Conservation (phyloP, 2,888 invertebrate species). For the Caenorhabditis afra region DNA sequence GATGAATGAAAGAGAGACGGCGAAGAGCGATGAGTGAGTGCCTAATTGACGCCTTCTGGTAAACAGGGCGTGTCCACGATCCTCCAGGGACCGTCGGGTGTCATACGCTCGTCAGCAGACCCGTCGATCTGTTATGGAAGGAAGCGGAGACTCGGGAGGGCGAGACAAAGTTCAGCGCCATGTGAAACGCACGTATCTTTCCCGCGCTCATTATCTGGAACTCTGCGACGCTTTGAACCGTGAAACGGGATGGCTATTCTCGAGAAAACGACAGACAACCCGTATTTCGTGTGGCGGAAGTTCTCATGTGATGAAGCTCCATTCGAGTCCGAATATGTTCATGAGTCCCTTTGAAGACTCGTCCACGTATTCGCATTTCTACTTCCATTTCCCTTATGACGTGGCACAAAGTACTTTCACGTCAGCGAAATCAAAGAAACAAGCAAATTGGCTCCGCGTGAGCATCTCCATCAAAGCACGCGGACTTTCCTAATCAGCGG, state of each 20-base stretch:
- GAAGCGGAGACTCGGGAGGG: neutral
- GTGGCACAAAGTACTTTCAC: too few species aligned
- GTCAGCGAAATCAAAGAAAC: too few species aligned
- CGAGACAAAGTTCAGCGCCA: neutral
- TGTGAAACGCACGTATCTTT: slow-evolving; percentile 23
- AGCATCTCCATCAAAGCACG: too few species aligned
- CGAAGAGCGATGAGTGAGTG: neutral
- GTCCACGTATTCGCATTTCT: too few species aligned
- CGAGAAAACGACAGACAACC: too few species aligned
- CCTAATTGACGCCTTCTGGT: slow-evolving; percentile 7
- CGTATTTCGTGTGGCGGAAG: too few species aligned
- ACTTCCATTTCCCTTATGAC: too few species aligned
- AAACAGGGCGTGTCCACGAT: neutral
- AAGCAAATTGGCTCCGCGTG: too few species aligned
- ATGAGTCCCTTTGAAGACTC: too few species aligned
- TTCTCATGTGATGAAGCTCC: too few species aligned
- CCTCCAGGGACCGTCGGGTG: slow-evolving; percentile 5
- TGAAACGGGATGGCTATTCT: slow-evolving; percentile 1
- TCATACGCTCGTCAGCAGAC: slow-evolving; percentile 8
- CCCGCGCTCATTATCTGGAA: neutral
- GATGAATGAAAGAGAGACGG: neutral
- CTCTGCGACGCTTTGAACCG: slow-evolving; percentile 6
- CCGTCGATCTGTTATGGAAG: neutral
- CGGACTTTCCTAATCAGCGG: too few species aligned
- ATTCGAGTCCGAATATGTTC: too few species aligned